Evolutionary conservation across 2,113 vertebrate species (phyloP), one percentile per base, ranked within the genome.

Genomic region (Pogonocichla stellata): DNA sequence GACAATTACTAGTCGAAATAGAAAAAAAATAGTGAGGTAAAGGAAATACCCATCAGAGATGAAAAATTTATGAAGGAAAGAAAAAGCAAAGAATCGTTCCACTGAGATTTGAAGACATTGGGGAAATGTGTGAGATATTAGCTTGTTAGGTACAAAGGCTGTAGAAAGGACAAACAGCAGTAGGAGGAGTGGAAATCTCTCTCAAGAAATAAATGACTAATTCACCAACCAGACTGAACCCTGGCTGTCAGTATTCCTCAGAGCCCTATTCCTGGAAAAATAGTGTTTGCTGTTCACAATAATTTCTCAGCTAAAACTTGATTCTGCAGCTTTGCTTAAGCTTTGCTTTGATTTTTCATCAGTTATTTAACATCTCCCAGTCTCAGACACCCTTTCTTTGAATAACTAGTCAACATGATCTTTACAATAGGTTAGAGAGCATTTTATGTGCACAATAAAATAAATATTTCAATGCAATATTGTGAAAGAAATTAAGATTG

Each of bases 241-340:
- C n/a, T 43, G 15, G 56, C 42, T 95, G 18, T 29, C 47, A 26
- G 34, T 93, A 95, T 79, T 85, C 83, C 88, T 96, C 81, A 67
- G 89, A 91, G 75, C 17, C 60, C 66, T 94, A 67, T 90, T 66
- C 24, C 22, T 73, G 29, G 36, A 87, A 89, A 91, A 95, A 62
- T 19, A 80, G 9, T 62, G 20, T 31, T 90, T 78, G 11, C 62
- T 84, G n/a, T 58, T 89, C 78, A 60, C 62, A 95, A 72, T 80
- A 92, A 79, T 88, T 96, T 88, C 74, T 95, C 28, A 66, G 34
- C 4, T 62, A 86, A 92, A 56, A 70, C 33, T 67, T 92, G 78
- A 72, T 93, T 96, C 84, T 60, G 50, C n/a, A 65, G 16, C 57
- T 89, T 73, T 80, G 9, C 23, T 82, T 89, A 72, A 85, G 12